phyloP scores from a whole-genome alignment of 2,797 vertebrate species.

The Tapirus indicus region DNA sequence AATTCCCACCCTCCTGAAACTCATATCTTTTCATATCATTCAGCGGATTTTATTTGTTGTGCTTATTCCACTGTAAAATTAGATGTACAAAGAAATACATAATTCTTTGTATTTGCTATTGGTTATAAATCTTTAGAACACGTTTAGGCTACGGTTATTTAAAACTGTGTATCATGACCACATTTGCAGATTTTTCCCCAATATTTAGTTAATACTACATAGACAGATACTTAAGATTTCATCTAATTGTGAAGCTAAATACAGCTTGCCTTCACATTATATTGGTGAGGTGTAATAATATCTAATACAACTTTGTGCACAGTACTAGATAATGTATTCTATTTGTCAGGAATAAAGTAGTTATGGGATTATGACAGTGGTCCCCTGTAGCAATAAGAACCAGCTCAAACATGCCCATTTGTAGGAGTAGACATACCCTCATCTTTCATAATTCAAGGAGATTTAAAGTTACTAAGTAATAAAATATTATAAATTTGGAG shows the following conservation, averaged over 20 bases:
- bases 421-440: not conserved
- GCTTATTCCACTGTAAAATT: conserved; percentile 80
- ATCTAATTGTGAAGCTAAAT: conserved; percentile 46
- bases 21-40: conserved; percentile 64
- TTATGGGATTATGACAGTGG: accelerated
- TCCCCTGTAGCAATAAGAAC: not conserved
- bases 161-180: conserved; percentile 56
- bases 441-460: not conserved
- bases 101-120: conserved; percentile 60
- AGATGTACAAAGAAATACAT: conserved; percentile 64
- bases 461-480: not conserved
- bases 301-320: not conserved
- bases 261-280: not conserved
- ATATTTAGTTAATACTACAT: conserved; percentile 53
- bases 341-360: not conserved
- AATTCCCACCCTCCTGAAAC: conserved; percentile 52
- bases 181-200: not conserved
- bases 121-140: conserved; percentile 73
- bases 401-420: not conserved
- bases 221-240: conserved; percentile 44
- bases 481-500: not conserved
- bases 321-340: not conserved
- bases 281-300: not conserved
- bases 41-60: conserved; percentile 68
- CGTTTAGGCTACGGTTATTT: conserved; percentile 46